Base-by-base conservation (phyloP, 2,888 invertebrate species). In the Drosophila antonietae region DNA sequence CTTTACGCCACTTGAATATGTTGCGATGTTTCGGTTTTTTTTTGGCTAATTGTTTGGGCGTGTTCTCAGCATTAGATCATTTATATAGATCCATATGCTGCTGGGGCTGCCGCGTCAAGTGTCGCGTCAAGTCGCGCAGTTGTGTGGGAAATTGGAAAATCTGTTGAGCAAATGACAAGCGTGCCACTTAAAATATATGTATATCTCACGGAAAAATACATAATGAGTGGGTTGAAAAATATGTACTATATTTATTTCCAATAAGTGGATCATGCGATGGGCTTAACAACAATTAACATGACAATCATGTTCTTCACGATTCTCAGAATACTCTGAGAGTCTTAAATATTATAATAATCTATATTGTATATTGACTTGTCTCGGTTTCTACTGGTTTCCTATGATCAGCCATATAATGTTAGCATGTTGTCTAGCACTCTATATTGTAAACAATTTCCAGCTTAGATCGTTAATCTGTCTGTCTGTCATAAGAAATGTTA, bases 41-140 rank as follows among this genome's bases (percentile, higher is more conserved):
- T 52, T 70, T 61, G 58, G 60, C 28, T 47, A 80, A 80, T 75
- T 75, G 65, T 20, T 47, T 67, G 64, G 80, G 71, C 67, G 71
- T 56, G 59, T 73, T 43, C 61, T 59, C 37, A 51, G 31, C 43
- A 35, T 35, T 39, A 57, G 35, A 44, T 33, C 33, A 64, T 18
- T 47, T 46, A 28, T 31, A 46, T 43, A 23, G 10, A 37, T 31
- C n/a, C n/a, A 44, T 41, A 52, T 57, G 49, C 18, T n/a, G 52
- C 12, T 39, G 44, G 65, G 35, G 3, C 15, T 43, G 43, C 44
- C 39, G 41, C 15, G 68, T 51, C 58, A 64, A 66, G 58, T 39
- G 51, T 59, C 69, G 33, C 31, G n/a, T 69, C 74, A 70, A 53
- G 55, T 60, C 44, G 70, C 39, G 61, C 69, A 78, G 46, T 59